Conservation (phyloP, 2,113 vertebrate species). For the Pseudois nayaur region DNA sequence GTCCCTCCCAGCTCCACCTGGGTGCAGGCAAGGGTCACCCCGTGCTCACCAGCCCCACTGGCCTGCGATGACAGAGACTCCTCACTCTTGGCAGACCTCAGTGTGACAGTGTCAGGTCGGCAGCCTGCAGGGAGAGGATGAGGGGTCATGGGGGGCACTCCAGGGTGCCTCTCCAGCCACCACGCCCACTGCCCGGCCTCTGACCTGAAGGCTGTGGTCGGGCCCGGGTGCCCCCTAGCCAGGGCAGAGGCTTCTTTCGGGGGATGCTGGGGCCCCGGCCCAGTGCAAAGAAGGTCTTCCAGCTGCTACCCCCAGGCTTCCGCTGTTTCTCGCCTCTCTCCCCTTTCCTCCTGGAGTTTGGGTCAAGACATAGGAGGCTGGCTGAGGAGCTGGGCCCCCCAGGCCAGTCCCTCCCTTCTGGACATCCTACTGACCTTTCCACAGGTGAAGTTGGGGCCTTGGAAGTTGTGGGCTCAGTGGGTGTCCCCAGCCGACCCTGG, state of each 20-base stretch:
- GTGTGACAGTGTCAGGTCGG: conserved; percentile 80
- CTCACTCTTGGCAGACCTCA: conserved; percentile 86
- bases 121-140: conserved; percentile 51
- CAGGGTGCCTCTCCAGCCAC: background rate
- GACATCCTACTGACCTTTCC: conserved; percentile 30
- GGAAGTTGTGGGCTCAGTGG: conserved; percentile 24
- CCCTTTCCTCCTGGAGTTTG: conserved; percentile 73
- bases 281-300: conserved; percentile 87
- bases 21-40: background rate
- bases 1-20: background rate
- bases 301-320: conserved; percentile 82
- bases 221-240: conserved; percentile 59
- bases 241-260: conserved; percentile 79
- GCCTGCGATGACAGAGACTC: conserved; percentile 86
- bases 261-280: conserved; percentile 79
- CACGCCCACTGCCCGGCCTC: background rate
- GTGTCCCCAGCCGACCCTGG: conserved; percentile 73
- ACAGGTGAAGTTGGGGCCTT: conserved; percentile 55
- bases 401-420: background rate
- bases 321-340: conserved; percentile 76
- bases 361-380: background rate
- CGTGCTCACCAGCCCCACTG: conserved; percentile 80
- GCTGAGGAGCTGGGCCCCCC: background rate
- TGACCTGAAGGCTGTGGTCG: conserved; percentile 58
- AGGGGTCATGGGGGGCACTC: background rate